A percentile compares a stretch with the other conserved stretches of the same genome.
These are phyloP conservation scores for Bradysia coprophila DNA, from an alignment of 1,140 invertebrate genomes.

Conservation along the genomic window DNA sequence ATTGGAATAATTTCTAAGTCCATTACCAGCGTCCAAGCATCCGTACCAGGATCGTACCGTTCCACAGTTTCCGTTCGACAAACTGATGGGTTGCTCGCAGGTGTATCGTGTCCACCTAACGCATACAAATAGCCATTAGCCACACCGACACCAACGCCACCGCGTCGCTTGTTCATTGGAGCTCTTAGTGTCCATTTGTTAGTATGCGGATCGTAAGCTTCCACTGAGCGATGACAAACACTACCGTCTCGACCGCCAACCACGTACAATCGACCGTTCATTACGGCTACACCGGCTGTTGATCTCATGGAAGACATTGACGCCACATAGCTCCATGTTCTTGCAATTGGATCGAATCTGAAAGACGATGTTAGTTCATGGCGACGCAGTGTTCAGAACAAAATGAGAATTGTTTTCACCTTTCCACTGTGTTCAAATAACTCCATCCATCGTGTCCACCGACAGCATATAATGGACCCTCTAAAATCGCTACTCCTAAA, in stretches of 20 bases:
- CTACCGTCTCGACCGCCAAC: conserved; percentile 86
- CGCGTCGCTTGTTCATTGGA: conserved; percentile 72
- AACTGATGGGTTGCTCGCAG: conserved; percentile 62
- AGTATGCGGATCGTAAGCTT: conserved; percentile 81
- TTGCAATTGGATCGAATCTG: conserved; percentile 69
- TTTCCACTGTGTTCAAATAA: conserved; percentile 80
- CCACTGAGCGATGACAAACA: conserved; percentile 77
- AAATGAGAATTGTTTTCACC: conserved; percentile 23
- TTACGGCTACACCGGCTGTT: conserved; percentile 75
- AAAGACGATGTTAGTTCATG: conserved; percentile 2
- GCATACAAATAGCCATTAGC: conserved; percentile 69
- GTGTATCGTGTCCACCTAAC: conserved; percentile 77
- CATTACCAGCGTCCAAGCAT: conserved; percentile 71
- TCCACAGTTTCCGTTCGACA: conserved; percentile 80
- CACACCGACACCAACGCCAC: conserved; percentile 71
- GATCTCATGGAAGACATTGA: conserved; percentile 73
- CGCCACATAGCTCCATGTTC: conserved; percentile 73
- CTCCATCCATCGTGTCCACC: conserved; percentile 93
- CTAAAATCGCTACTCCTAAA: conserved; percentile 71
- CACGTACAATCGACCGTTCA: conserved; percentile 72
- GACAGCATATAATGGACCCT: conserved; percentile 80
- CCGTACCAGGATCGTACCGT: conserved; percentile 59
- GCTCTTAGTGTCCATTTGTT: conserved; percentile 77
- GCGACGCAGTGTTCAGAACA: neutral
- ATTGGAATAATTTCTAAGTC: neutral